Base-by-base conservation (phyloP, 2,888 invertebrate genomes). In the Plemyria rubiginata region DNA sequence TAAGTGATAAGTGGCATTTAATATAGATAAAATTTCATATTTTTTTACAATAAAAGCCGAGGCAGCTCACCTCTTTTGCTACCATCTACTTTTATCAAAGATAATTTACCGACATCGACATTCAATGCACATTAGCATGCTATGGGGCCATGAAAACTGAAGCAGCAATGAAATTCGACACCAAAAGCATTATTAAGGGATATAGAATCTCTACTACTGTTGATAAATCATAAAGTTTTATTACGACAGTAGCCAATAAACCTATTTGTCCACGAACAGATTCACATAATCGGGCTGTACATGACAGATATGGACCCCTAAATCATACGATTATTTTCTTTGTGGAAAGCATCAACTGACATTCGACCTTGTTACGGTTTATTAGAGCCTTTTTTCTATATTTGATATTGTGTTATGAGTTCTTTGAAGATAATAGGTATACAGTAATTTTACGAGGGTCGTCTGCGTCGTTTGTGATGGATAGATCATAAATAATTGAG, bases 181-280 rank as follows among this genome's bases (percentile, higher is more conserved):
- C 65, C 54, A 54, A 50, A 62, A 65, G 63, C 75, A 80, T 78
- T 73, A 77, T 72, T 70, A 60, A 66, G 76, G 77, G 73, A 74
- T 80, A 76, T 73, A 74, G 72, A 73, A 77, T 75, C 76, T 77
- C 74, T 72, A 70, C 76, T 73, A 75, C 70, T 72, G 70, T 68
- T 75, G 74, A 81, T 90, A 89, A 90, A 90, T 90, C 87, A 84
- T 73, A 66, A 66, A 72, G 73, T 75, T 91, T 91, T 90, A 91
- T 85, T 80, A 78, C 82, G 79, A 82, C 84, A 84, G 85, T 82
- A 86, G 80, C 81, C 88, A 84, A 86, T 92, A 92, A 92, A 92
- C 89, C 88, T 88, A 89, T 90, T 90, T 89, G 89, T 88, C 81
- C 79, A 77, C 81, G 79, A 84, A 84, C 81, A 82, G 82, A 84